These are phyloP conservation scores for Byasa hedistus DNA, from an alignment of 2,888 invertebrate species.

Conservation along the genomic window DNA sequence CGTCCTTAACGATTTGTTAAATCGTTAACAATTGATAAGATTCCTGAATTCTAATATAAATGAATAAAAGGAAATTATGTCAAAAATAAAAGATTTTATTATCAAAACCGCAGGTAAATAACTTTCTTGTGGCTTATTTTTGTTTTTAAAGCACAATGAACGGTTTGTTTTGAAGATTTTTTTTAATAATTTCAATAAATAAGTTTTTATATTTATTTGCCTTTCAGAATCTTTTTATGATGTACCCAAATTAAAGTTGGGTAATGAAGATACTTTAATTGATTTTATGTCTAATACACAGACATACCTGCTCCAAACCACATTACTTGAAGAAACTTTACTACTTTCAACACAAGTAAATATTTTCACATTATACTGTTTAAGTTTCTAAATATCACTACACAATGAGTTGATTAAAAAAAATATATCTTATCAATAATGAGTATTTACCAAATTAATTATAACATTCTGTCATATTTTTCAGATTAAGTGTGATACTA, in stretches of 20 bases:
- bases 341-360: slow-evolving; percentile 36
- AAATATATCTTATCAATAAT: not conserved
- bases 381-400: not conserved
- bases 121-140: not conserved
- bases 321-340: slow-evolving; percentile 45
- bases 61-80: slow-evolving; percentile 9
- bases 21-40: not conserved
- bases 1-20: not conserved
- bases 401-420: not conserved
- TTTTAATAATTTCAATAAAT: not conserved
- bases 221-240: slow-evolving; percentile 60
- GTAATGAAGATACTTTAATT: slow-evolving; percentile 50
- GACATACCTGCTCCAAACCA: slow-evolving; percentile 56
- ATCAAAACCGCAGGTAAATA: slow-evolving; percentile 35
- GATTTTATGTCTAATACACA: slow-evolving; percentile 69
- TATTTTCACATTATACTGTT: not conserved
- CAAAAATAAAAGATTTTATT: slow-evolving; percentile 5
- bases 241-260: slow-evolving; percentile 43
- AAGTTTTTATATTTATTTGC: not conserved
- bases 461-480: slow-evolving; percentile 37
- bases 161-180: not conserved
- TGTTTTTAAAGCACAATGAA: not conserved
- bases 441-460: no score
- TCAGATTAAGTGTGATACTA: slow-evolving; percentile 54
- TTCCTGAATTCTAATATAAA: not conserved